Percentiles rank a stretch among this genome's conserved stretches.
phyloP scores from a whole-genome alignment of 2,888 invertebrate genomes.

The Xanthia togata region DNA sequence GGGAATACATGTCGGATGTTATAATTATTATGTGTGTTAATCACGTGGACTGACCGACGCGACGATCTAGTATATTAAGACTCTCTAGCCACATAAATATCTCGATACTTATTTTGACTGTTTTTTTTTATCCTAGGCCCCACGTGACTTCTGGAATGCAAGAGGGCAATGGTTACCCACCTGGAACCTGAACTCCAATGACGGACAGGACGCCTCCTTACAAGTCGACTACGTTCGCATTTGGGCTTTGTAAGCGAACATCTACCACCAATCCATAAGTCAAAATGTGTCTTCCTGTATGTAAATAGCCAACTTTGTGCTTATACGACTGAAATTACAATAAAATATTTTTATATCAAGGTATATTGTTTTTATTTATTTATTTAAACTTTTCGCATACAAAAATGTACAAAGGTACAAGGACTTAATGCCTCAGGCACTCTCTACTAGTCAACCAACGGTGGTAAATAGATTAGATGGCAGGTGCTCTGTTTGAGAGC shows the following conservation, averaged over 20 bases:
- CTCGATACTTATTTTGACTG: not conserved
- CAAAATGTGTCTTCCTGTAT: constrained; percentile 15
- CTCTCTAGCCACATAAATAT: not conserved
- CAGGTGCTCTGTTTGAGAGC: no score
- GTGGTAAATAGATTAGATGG: no score
- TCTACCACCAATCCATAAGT: constrained; percentile 10
- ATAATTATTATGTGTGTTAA: no score
- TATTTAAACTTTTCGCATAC: no score
- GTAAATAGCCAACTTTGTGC: constrained; percentile 21
- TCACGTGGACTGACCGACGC: no score
- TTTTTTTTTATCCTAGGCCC: constrained; percentile 78
- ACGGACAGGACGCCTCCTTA: constrained; percentile 90
- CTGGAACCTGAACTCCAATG: constrained; percentile 89
- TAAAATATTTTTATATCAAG: constrained; percentile 30
- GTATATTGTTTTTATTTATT: not conserved
- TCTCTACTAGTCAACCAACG: no score
- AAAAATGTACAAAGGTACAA: no score
- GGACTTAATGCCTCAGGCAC: no score
- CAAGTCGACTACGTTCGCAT: constrained; percentile 93
- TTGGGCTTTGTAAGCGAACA: constrained; percentile 88
- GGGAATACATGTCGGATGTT: no score
- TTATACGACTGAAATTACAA: constrained; percentile 36
- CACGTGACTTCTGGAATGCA: constrained; percentile 92
- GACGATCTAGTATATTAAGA: no score
- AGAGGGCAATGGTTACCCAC: constrained; percentile 90